These are phyloP conservation scores for Drosophila prosaltans DNA, from an alignment of 1,140 invertebrate genomes.

Conservation along the genomic window DNA sequence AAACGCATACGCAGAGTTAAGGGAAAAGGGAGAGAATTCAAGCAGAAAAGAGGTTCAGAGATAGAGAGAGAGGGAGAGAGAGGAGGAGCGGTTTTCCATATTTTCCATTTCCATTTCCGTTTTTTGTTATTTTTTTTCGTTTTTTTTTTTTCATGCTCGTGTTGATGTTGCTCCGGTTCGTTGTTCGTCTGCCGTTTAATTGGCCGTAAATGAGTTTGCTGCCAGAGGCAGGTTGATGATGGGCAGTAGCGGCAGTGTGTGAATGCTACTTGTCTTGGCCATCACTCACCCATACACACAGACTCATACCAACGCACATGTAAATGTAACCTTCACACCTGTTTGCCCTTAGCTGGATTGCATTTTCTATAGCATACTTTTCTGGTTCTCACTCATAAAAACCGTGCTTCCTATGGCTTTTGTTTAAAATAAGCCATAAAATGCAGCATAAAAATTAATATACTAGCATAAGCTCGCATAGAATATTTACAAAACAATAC, in stretches of 20 bases:
- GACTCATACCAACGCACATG: background rate
- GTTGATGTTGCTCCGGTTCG: background rate
- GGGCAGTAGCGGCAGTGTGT: slow-evolving; percentile 16
- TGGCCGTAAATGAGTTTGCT: slow-evolving; percentile 57
- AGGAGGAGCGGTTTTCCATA: slow-evolving; percentile 12
- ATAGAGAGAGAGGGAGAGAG: background rate
- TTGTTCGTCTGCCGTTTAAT: slow-evolving; percentile 43
- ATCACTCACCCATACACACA: slow-evolving; percentile 22
- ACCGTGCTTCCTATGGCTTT: background rate
- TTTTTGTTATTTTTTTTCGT: slow-evolving; percentile 5
- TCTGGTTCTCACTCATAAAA: slow-evolving; percentile 21
- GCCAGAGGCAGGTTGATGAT: slow-evolving; percentile 10
- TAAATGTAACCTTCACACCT: slow-evolving; percentile 19
- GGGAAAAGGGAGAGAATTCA: background rate
- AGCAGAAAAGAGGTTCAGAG: no score
- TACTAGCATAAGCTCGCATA: slow-evolving; percentile 45
- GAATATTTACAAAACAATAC: background rate
- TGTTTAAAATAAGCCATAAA: slow-evolving; percentile 40
- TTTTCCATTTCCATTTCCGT: slow-evolving; percentile 22
- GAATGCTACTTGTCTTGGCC: slow-evolving; percentile 39
- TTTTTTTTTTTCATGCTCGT: background rate
- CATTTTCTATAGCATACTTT: slow-evolving; percentile 62
- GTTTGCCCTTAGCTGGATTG: slow-evolving; percentile 14
- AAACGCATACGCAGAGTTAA: background rate
- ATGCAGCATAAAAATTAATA: slow-evolving; percentile 61